A percentile compares a stretch with the other conserved stretches of the same genome.
phyloP scores from a whole-genome alignment of 2,113 vertebrate species.

The Plectropomus leopardus region DNA sequence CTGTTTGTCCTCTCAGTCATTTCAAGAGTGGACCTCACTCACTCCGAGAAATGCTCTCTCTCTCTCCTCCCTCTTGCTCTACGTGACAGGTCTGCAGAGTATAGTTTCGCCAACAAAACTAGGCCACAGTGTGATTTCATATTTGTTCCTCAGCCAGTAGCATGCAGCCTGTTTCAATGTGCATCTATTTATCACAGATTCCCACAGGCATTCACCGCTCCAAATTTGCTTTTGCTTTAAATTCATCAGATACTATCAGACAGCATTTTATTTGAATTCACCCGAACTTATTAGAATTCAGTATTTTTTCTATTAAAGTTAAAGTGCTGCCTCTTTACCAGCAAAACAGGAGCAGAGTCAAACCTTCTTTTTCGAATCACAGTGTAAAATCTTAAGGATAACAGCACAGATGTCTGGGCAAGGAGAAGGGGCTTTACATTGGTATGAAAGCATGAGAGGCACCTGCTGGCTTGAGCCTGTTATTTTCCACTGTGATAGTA shows the following conservation, averaged over 20 bases:
- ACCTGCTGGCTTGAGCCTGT: conserved; percentile 63
- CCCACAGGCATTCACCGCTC: conserved; percentile 31
- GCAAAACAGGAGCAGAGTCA: neutral
- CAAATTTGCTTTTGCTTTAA: conserved; percentile 54
- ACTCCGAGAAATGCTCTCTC: conserved; percentile 44
- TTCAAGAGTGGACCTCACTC: conserved; percentile 54
- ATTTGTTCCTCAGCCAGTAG: conserved; percentile 60
- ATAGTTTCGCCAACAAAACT: conserved; percentile 59
- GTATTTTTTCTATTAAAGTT: conserved; percentile 19
- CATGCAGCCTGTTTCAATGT: conserved; percentile 53
- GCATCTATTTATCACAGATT: conserved; percentile 53
- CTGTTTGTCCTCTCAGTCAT: conserved; percentile 67
- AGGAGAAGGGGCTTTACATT: conserved; percentile 28
- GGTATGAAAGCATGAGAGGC: conserved; percentile 45
- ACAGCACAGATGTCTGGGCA: conserved; percentile 45
- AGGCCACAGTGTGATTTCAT: conserved; percentile 69
- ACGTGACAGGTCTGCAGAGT: conserved; percentile 49
- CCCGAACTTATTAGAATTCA: conserved; percentile 7
- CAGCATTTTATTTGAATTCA: conserved; percentile 11
- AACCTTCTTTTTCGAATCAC: conserved; percentile 17
- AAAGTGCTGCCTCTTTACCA: conserved; percentile 11
- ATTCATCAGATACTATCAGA: conserved; percentile 69
- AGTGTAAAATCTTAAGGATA: conserved; percentile 38
- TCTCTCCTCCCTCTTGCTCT: neutral
- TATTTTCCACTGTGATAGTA: conserved; percentile 72